phyloP scores from a whole-genome alignment of 1,140 invertebrate species.

The Bombus balteatus region DNA sequence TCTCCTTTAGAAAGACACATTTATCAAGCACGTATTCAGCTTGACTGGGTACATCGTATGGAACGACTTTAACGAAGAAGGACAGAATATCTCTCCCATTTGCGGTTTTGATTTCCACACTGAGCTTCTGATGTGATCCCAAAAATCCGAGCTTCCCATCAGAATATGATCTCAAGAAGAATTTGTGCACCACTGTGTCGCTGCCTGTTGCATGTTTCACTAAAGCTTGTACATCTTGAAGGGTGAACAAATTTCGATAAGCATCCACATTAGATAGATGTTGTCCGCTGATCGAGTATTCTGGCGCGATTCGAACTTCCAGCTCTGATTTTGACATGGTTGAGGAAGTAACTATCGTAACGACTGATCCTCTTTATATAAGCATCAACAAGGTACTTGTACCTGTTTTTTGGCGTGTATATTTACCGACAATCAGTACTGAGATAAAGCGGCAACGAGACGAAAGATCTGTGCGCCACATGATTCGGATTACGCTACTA shows the following conservation, averaged over 20 bases:
- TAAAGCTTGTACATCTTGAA: constrained; percentile 70
- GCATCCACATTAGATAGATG: not conserved
- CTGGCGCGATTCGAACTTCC: not conserved
- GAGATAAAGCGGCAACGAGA: not conserved
- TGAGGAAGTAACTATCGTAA: not conserved
- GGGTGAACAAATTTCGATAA: constrained; percentile 55
- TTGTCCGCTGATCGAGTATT: not conserved
- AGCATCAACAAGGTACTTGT: not conserved
- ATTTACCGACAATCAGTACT: not conserved
- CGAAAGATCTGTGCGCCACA: not conserved
- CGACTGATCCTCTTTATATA: constrained; percentile 14
- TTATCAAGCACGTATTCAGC: constrained; percentile 81
- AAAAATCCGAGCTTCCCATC: constrained; percentile 82
- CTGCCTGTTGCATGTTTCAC: constrained; percentile 44
- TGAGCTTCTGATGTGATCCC: constrained; percentile 79
- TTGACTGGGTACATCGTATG: constrained; percentile 74
- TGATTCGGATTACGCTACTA: not conserved
- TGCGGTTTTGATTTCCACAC: constrained; percentile 48
- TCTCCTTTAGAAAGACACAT: constrained; percentile 83
- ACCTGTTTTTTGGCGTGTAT: not conserved
- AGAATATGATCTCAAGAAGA: constrained; percentile 66
- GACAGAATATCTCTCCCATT: constrained; percentile 53
- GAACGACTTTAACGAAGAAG: constrained; percentile 83
- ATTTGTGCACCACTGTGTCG: constrained; percentile 60
- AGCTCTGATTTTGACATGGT: constrained; percentile 6